Conservation (phyloP, 2,888 invertebrate genomes). For the Chaetogeoica ovagalla region DNA sequence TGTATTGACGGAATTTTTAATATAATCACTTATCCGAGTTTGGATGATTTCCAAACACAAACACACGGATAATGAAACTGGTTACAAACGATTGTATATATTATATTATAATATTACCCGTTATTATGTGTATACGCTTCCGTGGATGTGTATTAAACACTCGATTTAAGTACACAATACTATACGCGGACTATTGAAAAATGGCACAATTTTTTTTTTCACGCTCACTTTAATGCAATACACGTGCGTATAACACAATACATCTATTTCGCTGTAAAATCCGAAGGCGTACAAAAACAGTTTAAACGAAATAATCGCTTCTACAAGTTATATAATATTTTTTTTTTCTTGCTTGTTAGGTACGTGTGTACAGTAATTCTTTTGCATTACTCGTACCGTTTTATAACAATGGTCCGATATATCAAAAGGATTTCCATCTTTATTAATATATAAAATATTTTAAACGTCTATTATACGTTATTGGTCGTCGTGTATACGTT, state of each 20-base stretch:
- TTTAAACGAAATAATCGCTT: constrained; percentile 36
- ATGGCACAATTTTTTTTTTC: constrained; percentile 20
- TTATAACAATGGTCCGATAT: constrained; percentile 21
- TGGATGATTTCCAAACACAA: constrained; percentile 34
- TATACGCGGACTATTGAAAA: neutral
- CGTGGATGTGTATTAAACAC: neutral
- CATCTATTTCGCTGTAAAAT: constrained; percentile 20
- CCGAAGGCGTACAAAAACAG: neutral
- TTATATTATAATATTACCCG: neutral
- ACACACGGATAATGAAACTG: neutral
- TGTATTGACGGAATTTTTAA: too few relatives aligned
- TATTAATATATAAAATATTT: neutral
- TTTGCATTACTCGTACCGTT: neutral
- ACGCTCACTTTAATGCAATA: constrained; percentile 23
- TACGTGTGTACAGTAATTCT: too few relatives aligned
- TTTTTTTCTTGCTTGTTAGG: neutral
- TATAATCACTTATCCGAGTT: neutral
- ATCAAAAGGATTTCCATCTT: neutral
- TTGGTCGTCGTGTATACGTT: neutral
- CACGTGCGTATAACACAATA: neutral
- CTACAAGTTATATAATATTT: constrained; percentile 27
- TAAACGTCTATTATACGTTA: neutral
- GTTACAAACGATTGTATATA: neutral
- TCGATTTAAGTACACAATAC: neutral
- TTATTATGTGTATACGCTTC: neutral